These are phyloP conservation scores for Yponomeuta evonymella DNA, from an alignment of 2,888 invertebrate genomes.

Conservation along the genomic window DNA sequence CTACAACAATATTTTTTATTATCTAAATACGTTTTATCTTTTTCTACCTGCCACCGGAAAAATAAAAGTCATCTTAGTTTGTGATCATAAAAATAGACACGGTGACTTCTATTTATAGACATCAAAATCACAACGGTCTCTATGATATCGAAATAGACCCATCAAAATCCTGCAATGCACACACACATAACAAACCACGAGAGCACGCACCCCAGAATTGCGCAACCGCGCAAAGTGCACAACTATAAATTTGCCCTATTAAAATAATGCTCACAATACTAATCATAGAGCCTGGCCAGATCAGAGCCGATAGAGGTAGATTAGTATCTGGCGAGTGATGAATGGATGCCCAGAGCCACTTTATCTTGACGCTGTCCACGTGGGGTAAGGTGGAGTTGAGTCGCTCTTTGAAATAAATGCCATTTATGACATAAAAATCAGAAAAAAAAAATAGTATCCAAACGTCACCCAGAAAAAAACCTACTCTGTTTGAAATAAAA, in stretches of 20 bases:
- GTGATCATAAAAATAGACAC: too few species aligned
- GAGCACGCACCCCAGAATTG: conserved; percentile 6
- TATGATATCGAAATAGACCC: background rate
- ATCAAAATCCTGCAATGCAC: background rate
- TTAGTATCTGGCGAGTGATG: conserved; percentile 25
- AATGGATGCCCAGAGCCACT: conserved; percentile 21
- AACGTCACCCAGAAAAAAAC: too few species aligned
- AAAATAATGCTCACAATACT: conserved; percentile 28
- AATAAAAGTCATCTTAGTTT: too few species aligned
- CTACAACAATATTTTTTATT: too few species aligned
- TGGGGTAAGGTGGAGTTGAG: conserved; percentile 9
- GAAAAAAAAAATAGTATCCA: background rate
- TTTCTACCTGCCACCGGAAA: too few species aligned
- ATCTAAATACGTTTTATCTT: too few species aligned
- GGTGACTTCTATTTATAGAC: too few species aligned
- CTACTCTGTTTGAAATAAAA: too few species aligned
- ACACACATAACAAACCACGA: conserved; percentile 1
- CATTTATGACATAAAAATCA: background rate
- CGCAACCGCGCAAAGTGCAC: conserved; percentile 15
- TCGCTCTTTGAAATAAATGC: background rate
- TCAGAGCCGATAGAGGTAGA: conserved; percentile 22
- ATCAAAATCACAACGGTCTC: background rate
- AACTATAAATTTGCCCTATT: conserved; percentile 23
- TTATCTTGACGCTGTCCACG: conserved; percentile 18
- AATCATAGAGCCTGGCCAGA: conserved; percentile 24